Conservation (phyloP, 2,113 vertebrate genomes). For the Lophotis ruficrista region DNA sequence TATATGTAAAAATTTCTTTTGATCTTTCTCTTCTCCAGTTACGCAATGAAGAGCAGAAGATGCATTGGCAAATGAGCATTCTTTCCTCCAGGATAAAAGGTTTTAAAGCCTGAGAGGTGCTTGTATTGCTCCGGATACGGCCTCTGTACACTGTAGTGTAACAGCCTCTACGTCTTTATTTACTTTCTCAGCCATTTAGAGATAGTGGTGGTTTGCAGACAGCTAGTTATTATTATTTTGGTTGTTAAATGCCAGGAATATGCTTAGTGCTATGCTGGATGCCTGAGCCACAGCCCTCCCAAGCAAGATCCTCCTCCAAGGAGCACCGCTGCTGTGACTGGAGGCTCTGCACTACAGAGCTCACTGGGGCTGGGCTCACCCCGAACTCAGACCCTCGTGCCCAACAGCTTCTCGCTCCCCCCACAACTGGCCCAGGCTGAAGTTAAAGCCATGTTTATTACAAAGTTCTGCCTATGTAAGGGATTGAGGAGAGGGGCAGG, state of each 20-base stretch:
- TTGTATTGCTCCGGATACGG: rapidly evolving
- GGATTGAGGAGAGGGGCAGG: neutral
- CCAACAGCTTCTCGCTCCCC: neutral
- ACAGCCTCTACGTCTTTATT: neutral
- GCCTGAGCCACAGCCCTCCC: neutral
- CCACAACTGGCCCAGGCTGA: neutral
- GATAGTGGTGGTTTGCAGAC: neutral
- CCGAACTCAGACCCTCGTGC: rapidly evolving
- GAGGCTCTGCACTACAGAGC: neutral
- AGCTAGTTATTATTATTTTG: neutral
- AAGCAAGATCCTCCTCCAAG: neutral
- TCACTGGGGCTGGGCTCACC: neutral
- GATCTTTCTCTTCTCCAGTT: neutral
- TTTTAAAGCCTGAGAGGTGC: neutral
- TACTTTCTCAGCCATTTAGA: neutral
- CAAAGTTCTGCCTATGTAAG: neutral
- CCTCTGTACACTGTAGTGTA: neutral
- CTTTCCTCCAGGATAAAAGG: neutral
- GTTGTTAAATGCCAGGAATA: neutral
- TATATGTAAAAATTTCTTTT: neutral
- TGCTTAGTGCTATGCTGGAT: neutral
- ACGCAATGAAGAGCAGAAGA: neutral
- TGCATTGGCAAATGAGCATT: neutral
- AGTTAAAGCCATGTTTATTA: neutral
- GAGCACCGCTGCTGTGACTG: rapidly evolving